Conservation (phyloP, 2,888 invertebrate species). For the Melipona bicolor region DNA sequence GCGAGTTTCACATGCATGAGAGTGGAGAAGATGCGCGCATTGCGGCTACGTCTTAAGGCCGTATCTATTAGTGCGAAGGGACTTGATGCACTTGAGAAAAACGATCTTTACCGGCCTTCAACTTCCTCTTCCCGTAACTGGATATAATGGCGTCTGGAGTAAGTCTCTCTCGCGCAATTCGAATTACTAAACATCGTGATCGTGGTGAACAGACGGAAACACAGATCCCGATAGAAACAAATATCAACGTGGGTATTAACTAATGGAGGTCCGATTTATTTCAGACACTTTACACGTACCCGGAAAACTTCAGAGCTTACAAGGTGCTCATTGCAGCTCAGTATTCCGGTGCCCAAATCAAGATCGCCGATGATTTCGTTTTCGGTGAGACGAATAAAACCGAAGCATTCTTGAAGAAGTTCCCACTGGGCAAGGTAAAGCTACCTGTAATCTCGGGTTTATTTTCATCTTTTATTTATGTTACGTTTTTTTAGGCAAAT, state of each 20-base stretch:
- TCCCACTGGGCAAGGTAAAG: conserved; percentile 98
- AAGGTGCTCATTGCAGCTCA: conserved; percentile 99
- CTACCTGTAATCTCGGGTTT: neutral
- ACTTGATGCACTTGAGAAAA: conserved; percentile 53
- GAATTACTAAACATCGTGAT: conserved; percentile 80
- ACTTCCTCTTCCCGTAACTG: conserved; percentile 83
- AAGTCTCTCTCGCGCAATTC: conserved; percentile 81
- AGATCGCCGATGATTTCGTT: conserved; percentile 93
- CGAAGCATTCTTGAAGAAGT: conserved; percentile 94
- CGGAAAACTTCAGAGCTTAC: conserved; percentile 98
- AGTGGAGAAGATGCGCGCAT: neutral
- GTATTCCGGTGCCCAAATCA: conserved; percentile 95
- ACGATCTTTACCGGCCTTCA: conserved; percentile 80
- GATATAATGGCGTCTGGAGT: conserved; percentile 86
- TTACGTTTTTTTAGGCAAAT: conserved; percentile 5
- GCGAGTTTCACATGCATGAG: neutral
- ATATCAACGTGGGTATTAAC: conserved; percentile 24
- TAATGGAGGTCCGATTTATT: conserved; percentile 75
- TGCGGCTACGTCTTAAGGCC: conserved; percentile 29
- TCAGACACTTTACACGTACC: conserved; percentile 98
- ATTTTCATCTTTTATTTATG: neutral
- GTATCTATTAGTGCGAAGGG: conserved; percentile 28
- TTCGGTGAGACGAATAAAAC: conserved; percentile 97
- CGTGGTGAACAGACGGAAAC: conserved; percentile 37
- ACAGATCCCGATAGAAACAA: conserved; percentile 8